Evolutionary conservation across 2,888 invertebrate genomes (phyloP).

Genomic region (Troides aeacus): DNA sequence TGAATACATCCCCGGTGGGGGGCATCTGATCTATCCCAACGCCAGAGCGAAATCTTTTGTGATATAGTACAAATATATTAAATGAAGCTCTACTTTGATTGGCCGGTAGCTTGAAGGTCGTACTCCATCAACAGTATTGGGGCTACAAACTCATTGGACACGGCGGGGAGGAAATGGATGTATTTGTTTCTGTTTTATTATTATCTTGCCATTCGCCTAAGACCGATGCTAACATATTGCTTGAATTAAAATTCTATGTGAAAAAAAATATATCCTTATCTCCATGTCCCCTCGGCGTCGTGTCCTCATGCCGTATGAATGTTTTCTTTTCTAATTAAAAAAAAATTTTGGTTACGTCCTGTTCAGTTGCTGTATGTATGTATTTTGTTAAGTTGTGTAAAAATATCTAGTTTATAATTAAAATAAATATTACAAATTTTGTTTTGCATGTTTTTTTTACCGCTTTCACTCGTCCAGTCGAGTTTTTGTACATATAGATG

Average conservation of each 20-base stretch:
- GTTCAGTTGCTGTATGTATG: slow-evolving; percentile 77
- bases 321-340: slow-evolving; percentile 40
- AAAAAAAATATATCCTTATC: slow-evolving; percentile 26
- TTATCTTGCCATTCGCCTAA: slow-evolving; percentile 36
- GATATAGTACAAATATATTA: slow-evolving; percentile 77
- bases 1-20: too few relatives aligned
- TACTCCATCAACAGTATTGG: slow-evolving; percentile 63
- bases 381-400: slow-evolving; percentile 81
- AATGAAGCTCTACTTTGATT: slow-evolving; percentile 43
- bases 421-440: slow-evolving; percentile 68
- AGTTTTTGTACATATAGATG: slow-evolving; percentile 46
- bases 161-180: slow-evolving; percentile 11
- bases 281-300: slow-evolving; percentile 33
- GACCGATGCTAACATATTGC: slow-evolving; percentile 16
- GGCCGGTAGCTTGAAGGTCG: slow-evolving; percentile 47
- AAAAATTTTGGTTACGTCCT: slow-evolving; percentile 67
- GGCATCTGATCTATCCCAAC: slow-evolving; percentile 35
- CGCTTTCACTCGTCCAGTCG: slow-evolving; percentile 34
- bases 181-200: slow-evolving; percentile 21
- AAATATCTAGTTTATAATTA: slow-evolving; percentile 76
- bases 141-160: slow-evolving; percentile 37
- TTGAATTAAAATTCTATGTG: slow-evolving; percentile 9
- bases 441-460: slow-evolving; percentile 64
- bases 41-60: slow-evolving; percentile 52
- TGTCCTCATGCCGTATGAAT: slow-evolving; percentile 57